phyloP scores from a whole-genome alignment of 2,113 vertebrate species.

The Hoplias malabaricus region DNA sequence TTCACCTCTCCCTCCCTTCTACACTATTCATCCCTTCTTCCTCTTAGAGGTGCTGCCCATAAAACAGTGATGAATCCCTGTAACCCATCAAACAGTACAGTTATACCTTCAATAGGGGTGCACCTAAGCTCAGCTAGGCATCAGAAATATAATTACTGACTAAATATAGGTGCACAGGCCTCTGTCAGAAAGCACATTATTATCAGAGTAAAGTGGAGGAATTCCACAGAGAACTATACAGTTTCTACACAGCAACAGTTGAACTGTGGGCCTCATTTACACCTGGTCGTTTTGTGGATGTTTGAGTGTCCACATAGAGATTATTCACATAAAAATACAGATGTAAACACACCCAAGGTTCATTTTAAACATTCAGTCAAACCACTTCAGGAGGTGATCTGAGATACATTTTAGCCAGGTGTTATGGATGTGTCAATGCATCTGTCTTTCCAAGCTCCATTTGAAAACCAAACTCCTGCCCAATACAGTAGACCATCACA shows the following conservation, averaged over 20 bases:
- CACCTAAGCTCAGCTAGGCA: neutral
- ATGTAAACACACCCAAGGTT: too few species aligned
- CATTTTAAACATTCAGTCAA: too few species aligned
- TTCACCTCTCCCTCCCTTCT: neutral
- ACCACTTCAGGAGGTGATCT: too few species aligned
- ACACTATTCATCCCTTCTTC: neutral
- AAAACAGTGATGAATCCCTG: constrained; percentile 17
- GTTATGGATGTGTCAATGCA: too few species aligned
- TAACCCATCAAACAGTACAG: constrained; percentile 22
- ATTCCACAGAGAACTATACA: neutral
- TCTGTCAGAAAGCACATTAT: neutral
- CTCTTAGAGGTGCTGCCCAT: constrained; percentile 8
- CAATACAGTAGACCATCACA: too few species aligned
- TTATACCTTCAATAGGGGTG: neutral
- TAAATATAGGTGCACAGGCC: neutral
- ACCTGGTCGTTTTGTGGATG: too few species aligned
- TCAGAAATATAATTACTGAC: constrained; percentile 18
- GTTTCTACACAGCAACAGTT: neutral
- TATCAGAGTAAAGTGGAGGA: neutral
- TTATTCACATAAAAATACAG: too few species aligned
- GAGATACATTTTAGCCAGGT: too few species aligned
- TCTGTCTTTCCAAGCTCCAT: too few species aligned
- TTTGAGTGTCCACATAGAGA: too few species aligned
- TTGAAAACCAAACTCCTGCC: too few species aligned
- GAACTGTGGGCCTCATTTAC: too few species aligned